A percentile compares a stretch with the other conserved stretches of the same genome.
These are phyloP conservation scores for Lophotis ruficrista DNA, from an alignment of 2,113 vertebrate species.

Conservation along the genomic window DNA sequence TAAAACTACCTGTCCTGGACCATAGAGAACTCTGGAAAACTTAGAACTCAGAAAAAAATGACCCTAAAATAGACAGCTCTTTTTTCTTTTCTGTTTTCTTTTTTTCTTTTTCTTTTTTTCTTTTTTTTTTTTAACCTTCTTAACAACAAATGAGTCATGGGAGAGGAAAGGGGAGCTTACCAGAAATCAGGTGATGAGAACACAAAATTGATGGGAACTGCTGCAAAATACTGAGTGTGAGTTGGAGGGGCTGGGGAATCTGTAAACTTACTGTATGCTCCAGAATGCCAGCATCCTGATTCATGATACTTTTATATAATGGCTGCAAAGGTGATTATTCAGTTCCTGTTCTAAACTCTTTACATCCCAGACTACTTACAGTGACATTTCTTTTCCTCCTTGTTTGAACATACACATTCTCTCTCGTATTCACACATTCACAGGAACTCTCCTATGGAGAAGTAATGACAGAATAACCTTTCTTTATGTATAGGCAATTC, in stretches of 20 bases:
- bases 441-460: background rate
- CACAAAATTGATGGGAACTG: background rate
- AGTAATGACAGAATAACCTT: background rate
- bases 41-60: background rate
- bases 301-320: background rate
- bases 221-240: fast-evolving
- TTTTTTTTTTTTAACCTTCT: background rate
- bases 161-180: background rate
- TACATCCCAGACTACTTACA: background rate
- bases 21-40: background rate
- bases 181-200: background rate
- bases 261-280: fast-evolving
- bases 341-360: background rate
- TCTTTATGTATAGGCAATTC: background rate
- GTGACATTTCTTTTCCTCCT: background rate
- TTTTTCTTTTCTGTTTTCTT: too few relatives aligned
- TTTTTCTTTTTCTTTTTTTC: too few relatives aligned
- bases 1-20: background rate
- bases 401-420: background rate
- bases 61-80: background rate
- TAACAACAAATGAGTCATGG: background rate
- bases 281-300: background rate
- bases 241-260: background rate
- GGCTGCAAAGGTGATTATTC: background rate
- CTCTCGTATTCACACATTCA: background rate